Conservation (phyloP, 1,140 invertebrate genomes). For the Ooceraea biroi region DNA sequence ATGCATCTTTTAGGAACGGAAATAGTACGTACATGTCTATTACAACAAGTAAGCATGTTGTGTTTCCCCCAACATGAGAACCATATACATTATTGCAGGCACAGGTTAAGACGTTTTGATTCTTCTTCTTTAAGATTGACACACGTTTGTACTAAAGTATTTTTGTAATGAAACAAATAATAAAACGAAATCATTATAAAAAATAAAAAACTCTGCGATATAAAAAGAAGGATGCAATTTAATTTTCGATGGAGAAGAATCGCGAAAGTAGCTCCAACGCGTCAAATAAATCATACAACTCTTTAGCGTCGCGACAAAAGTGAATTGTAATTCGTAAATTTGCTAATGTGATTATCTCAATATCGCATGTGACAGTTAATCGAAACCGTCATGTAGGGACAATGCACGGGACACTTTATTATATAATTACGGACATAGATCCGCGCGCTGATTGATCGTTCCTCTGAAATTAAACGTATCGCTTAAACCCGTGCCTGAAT, state of each 20-base stretch:
- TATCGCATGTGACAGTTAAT: neutral
- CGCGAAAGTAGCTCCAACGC: neutral
- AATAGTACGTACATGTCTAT: slow-evolving; percentile 35
- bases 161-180: neutral
- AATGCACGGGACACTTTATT: neutral
- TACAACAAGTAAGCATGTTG: slow-evolving; percentile 20
- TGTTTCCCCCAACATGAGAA: slow-evolving; percentile 7
- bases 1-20: slow-evolving; percentile 25
- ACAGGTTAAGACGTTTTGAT: neutral
- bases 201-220: neutral
- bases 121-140: neutral
- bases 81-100: slow-evolving; percentile 8
- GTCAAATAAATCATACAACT: neutral
- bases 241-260: neutral
- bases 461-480: neutral
- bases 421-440: neutral
- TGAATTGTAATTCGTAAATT: neutral
- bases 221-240: neutral
- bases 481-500: slow-evolving; percentile 15
- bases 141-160: too few relatives aligned
- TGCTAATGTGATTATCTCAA: neutral
- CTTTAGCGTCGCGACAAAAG: neutral
- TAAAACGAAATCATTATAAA: neutral
- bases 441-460: neutral
- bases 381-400: neutral